Evolutionary conservation across 2,113 vertebrate species (phyloP), one percentile per base, ranked within the genome.

Genomic region (Toxotes chatareus): DNA sequence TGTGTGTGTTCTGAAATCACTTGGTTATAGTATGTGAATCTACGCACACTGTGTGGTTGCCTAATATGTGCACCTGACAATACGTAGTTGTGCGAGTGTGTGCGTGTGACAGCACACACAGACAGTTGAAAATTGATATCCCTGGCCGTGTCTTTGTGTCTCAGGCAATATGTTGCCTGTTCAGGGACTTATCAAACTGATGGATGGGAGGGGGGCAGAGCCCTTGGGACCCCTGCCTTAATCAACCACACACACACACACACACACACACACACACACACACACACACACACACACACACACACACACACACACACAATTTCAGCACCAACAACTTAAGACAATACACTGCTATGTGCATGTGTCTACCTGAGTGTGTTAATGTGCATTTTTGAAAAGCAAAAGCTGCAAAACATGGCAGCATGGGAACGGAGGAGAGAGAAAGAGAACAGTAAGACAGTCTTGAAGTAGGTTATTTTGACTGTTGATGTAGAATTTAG

Each of bases 111-210:
- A 83, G 92, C 90, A 94, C 93, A 70, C 60, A 56, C 8, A 67
- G 75, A 95, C 95, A 95, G 94, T 90, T 70, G 92, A 96, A 97
- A 97, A 97, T 95, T 96, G 95, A 98, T 97, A 96, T 95, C 95
- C 95, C 93, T 94, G 92, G 94, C 94, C 91, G 88, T 96, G 95
- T 91, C 94, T 93, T 72, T 83, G 69, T 19, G 94, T 96, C 96
- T 96, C 95, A 96, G 96, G 95, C 97, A 98, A 96, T 97, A 97
- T 96, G 96, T 97, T 97, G 95, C 94, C 96, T 97, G 81, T 97
- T 97, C 96, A 95, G 94, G 94, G 95, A 94, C 95, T 96, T 96
- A 97, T 97, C 96, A 97, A 94, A 93, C 94, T 97, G 96, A 98
- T 97, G 95, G 96, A 98, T 97, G 96, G 93, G 87, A 93, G 94